phyloP scores from a whole-genome alignment of 2,888 invertebrate species.

The Molorchus minor region DNA sequence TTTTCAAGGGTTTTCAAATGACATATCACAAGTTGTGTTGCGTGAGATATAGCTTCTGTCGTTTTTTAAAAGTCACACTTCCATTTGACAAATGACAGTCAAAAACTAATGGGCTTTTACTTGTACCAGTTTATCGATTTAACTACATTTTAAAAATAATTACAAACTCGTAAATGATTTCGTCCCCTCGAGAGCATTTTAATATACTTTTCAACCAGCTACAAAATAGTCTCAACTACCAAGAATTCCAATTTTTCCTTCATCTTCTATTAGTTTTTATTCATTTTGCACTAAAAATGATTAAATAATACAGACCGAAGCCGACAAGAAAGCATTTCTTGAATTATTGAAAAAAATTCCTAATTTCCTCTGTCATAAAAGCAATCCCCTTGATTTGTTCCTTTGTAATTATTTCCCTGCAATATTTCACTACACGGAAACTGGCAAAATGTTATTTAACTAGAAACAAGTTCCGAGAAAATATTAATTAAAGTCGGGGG shows the following conservation, averaged over 20 bases:
- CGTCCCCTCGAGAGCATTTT: no score
- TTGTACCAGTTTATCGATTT: no score
- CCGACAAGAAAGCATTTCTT: constrained; percentile 3
- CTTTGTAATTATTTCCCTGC: constrained; percentile 12
- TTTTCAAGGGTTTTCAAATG: no score
- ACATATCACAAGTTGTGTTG: no score
- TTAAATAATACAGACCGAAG: constrained; percentile 1
- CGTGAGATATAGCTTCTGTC: no score
- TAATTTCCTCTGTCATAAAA: constrained; percentile 17
- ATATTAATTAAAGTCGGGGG: constrained; percentile 25
- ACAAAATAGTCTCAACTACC: background rate
- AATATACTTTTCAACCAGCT: no score
- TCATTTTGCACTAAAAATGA: background rate
- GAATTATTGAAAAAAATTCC: constrained; percentile 10
- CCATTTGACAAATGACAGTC: no score
- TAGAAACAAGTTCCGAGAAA: constrained; percentile 20
- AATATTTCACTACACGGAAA: constrained; percentile 15
- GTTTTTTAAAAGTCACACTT: no score
- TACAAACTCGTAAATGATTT: no score
- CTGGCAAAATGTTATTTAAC: constrained; percentile 6
- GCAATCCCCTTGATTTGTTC: constrained; percentile 8
- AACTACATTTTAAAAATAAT: no score
- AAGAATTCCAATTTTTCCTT: background rate
- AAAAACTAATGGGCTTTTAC: no score
- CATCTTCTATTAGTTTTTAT: background rate